A percentile compares a stretch with the other conserved stretches of the same genome.
phyloP scores from a whole-genome alignment of 2,888 invertebrate genomes.

The Melikaiella ostensackeni region DNA sequence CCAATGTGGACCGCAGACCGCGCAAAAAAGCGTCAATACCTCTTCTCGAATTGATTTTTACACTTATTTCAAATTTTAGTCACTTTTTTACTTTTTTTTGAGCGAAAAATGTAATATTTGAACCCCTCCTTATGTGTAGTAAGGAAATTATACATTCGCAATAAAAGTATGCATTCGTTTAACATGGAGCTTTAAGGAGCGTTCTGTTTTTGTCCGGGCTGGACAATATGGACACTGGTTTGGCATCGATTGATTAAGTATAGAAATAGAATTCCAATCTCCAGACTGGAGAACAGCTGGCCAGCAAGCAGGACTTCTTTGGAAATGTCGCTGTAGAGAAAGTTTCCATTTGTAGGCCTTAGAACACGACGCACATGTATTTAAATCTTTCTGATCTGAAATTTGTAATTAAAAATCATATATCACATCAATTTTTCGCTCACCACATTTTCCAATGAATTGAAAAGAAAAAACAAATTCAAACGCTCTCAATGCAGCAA shows the following conservation, averaged over 20 bases:
- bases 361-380: constrained; percentile 70
- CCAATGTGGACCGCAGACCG: too few relatives aligned
- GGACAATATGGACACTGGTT: constrained; percentile 73
- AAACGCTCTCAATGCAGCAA: too few relatives aligned
- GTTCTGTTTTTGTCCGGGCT: constrained; percentile 70
- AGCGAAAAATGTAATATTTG: background rate
- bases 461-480: too few relatives aligned
- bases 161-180: constrained; percentile 60
- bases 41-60: too few relatives aligned
- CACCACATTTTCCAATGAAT: too few relatives aligned
- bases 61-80: too few relatives aligned
- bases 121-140: too few relatives aligned
- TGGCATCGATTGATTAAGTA: constrained; percentile 51
- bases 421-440: too few relatives aligned
- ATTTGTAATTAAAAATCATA: background rate
- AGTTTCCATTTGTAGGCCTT: constrained; percentile 76
- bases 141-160: background rate
- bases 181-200: constrained; percentile 73
- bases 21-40: too few relatives aligned
- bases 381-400: background rate
- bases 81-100: too few relatives aligned
- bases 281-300: constrained; percentile 70
- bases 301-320: constrained; percentile 73
- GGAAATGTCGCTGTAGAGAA: constrained; percentile 73
- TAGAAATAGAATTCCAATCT: constrained; percentile 52